Evolutionary conservation across 2,113 vertebrate species (phyloP), one percentile per base, ranked within the genome.

Genomic region (Brienomyrus brachyistius): DNA sequence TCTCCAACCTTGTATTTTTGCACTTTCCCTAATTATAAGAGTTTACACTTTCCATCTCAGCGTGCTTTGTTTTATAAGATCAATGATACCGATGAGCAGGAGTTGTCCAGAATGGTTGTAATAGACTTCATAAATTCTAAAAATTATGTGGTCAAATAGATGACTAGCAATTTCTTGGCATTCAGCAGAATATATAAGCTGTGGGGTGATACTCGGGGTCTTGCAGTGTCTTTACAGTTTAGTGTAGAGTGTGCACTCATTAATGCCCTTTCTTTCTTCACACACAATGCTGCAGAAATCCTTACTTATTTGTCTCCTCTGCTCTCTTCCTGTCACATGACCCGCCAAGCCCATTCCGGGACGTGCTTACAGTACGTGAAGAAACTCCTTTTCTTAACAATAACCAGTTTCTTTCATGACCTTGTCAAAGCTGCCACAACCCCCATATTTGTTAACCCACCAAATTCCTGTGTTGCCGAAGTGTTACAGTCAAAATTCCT

Each of bases 401-500:
- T 43, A 17, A 77, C 5, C 70, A 77, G 15, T 40, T 17, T 77
- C 70, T 6, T 77, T 77, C 70, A 40, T 77, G 70, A 77, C 70
- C 70, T 77, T 15, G 13, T 77, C 13, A 40, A 40, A 40, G 35
- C 70, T 40, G 31, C 70, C 27, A 77, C 70, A 17, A 17, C 70
- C 27, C 21, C 35, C 15, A 77, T 43, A 15, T 77, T 77, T 77
- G 74, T 77, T 77, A 77, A 77, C 17, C 35, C 17, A 77, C 74
- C 74, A 80, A 43, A 80, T 80, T 4, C 19, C 15, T 19, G 35
- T 40, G 35, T 80, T 80, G 62, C 62, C 0, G 31, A 80, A 80
- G 95, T 96, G 95, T 96, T 96, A 95, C 95, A 92, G 94, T 93
- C 96, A 95, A 95, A 96, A 94, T 95, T 94, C 95, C 92, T 93